Evolutionary conservation across 2,797 vertebrate species (phyloP).

Genomic region (Pseudomugil tenellus): DNA sequence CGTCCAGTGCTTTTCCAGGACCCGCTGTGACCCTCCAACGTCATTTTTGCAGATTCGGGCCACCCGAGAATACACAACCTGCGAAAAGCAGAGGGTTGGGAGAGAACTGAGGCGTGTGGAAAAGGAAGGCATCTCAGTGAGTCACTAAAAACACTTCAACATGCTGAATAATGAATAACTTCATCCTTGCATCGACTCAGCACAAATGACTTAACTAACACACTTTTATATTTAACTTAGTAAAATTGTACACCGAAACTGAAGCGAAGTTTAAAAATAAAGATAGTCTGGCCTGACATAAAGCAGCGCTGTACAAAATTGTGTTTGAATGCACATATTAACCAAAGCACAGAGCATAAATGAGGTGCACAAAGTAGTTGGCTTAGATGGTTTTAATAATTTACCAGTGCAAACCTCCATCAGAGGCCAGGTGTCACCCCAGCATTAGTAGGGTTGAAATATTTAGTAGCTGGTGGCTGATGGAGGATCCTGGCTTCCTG

Average conservation of each 20-base stretch:
- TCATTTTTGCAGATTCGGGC: slow-evolving; percentile 99
- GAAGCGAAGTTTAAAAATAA: slow-evolving; percentile 37
- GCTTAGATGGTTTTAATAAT: slow-evolving; percentile 87
- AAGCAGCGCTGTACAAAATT: slow-evolving; percentile 1
- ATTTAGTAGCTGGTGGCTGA: slow-evolving; percentile 84
- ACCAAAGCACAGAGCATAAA: slow-evolving; percentile 66
- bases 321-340: slow-evolving; percentile 45
- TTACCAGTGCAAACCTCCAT: slow-evolving; percentile 83
- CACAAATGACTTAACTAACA: slow-evolving; percentile 54
- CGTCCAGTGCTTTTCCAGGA: slow-evolving; percentile 98
- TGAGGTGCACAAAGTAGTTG: slow-evolving; percentile 78
- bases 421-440: slow-evolving; percentile 83
- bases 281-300: slow-evolving; percentile 1
- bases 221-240: slow-evolving; percentile 34
- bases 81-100: slow-evolving; percentile 35
- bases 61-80: slow-evolving; percentile 98
- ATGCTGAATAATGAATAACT: slow-evolving; percentile 74
- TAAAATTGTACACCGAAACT: slow-evolving; percentile 36
- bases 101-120: slow-evolving; percentile 27
- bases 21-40: slow-evolving; percentile 95
- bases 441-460: slow-evolving; percentile 85
- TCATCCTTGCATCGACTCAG: slow-evolving; percentile 55
- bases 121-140: slow-evolving; percentile 49
- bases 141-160: slow-evolving; percentile 74
- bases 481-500: slow-evolving; percentile 73